Percentiles rank a stretch among this genome's conserved stretches.
These are phyloP conservation scores for Ophion costatus DNA, from an alignment of 2,888 invertebrate genomes.

Conservation along the genomic window DNA sequence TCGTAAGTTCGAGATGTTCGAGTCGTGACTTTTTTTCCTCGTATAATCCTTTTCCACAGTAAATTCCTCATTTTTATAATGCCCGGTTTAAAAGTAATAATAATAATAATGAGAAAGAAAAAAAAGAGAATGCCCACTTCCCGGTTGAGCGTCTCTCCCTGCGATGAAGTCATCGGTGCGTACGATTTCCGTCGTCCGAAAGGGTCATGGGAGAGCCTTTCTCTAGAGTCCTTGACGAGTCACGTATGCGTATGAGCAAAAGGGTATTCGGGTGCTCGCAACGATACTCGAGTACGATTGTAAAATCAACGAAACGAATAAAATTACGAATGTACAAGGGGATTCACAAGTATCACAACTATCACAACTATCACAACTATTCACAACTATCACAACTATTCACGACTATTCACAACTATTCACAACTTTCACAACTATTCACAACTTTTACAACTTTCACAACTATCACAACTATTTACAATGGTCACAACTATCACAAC, in stretches of 20 bases:
- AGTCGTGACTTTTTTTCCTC: background rate
- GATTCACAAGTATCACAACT: too few relatives aligned
- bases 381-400: too few relatives aligned
- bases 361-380: too few relatives aligned
- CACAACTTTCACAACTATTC: too few relatives aligned
- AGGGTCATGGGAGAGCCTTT: conserved; percentile 65
- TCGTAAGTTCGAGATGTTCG: background rate
- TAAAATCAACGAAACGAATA: background rate
- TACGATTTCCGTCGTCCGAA: conserved; percentile 68
- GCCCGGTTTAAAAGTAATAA: background rate
- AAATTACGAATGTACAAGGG: background rate
- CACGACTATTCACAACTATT: too few relatives aligned
- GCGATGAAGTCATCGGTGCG: conserved; percentile 65
- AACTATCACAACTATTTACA: too few relatives aligned
- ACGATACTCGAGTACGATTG: background rate
- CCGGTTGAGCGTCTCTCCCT: conserved; percentile 47
- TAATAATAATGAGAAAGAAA: conserved; percentile 9
- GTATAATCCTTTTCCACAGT: background rate
- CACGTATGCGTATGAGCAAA: background rate
- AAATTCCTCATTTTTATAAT: conserved; percentile 4
- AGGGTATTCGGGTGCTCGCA: conserved; percentile 3
- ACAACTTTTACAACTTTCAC: too few relatives aligned
- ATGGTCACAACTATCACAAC: too few relatives aligned
- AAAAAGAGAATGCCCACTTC: conserved; percentile 45
- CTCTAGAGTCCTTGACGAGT: conserved; percentile 52